These are phyloP conservation scores for Castor canadensis DNA, from an alignment of 2,113 vertebrate species.

Conservation along the genomic window DNA sequence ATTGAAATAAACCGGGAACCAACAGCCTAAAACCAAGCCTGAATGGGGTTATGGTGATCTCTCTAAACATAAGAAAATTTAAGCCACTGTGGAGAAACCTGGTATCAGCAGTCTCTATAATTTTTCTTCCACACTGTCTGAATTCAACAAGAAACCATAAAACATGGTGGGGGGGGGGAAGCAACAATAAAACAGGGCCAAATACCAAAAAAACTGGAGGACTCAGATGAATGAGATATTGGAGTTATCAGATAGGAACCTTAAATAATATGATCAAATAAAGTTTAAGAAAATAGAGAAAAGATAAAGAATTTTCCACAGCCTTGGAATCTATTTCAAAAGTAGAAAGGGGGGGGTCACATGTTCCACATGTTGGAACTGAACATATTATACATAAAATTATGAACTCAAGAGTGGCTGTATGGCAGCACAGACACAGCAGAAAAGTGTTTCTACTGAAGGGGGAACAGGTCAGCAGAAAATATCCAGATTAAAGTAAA, in stretches of 20 bases:
- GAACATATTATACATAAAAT: conserved; percentile 44
- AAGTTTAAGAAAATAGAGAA: conserved; percentile 37
- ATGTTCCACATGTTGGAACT: no score
- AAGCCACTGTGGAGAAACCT: not conserved
- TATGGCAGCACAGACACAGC: not conserved
- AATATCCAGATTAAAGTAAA: not conserved
- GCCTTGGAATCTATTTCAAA: conserved; percentile 10
- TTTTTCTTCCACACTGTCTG: not conserved
- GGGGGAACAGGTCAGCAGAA: not conserved
- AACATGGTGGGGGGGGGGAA: not conserved
- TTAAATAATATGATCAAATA: conserved; percentile 26
- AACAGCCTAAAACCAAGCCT: conserved; percentile 10
- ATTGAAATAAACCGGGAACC: not conserved
- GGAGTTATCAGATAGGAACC: not conserved
- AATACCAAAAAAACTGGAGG: not conserved
- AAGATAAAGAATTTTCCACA: conserved; percentile 19
- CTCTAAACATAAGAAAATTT: not conserved
- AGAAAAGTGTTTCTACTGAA: not conserved
- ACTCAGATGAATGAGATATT: not conserved
- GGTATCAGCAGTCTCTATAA: not conserved
- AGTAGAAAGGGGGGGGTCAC: not conserved
- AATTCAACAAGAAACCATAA: conserved; percentile 31
- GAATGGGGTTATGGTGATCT: not conserved
- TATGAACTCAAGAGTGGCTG: not conserved
- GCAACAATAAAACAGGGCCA: not conserved